phyloP scores from a whole-genome alignment of 2,888 invertebrate species.

The Argyra leucocephala region DNA sequence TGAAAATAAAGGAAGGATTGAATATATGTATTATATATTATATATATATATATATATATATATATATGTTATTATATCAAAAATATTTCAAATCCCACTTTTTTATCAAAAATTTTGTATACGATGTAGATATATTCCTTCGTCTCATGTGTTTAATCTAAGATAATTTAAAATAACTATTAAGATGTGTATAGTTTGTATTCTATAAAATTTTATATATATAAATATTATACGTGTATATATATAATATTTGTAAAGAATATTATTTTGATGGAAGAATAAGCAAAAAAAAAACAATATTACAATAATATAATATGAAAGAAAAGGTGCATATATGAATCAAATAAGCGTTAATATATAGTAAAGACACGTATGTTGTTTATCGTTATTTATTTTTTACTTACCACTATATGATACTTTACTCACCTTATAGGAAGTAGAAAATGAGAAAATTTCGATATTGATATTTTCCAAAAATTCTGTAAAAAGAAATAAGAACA shows the following conservation, averaged over 20 bases:
- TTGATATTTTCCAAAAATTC: neutral
- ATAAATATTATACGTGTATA: too few species aligned
- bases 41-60: too few species aligned
- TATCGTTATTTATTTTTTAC: neutral
- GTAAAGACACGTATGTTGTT: neutral
- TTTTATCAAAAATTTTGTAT: neutral
- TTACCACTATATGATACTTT: neutral
- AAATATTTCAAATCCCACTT: too few species aligned
- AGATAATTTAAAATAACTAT: constrained; percentile 3
- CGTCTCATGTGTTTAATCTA: constrained; percentile 2
- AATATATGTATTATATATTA: neutral
- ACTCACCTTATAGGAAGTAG: too few species aligned
- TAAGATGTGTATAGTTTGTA: neutral
- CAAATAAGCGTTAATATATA: too few species aligned
- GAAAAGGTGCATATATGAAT: too few species aligned
- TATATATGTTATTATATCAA: too few species aligned
- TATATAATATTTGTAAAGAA: too few species aligned
- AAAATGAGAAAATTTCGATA: too few species aligned
- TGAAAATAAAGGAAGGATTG: constrained; percentile 6
- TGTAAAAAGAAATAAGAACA: neutral
- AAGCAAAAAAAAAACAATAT: too few species aligned
- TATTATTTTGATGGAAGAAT: too few species aligned
- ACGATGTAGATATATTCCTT: neutral
- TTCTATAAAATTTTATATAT: neutral
- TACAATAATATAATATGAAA: too few species aligned